Evolutionary conservation across 2,797 vertebrate genomes (phyloP).

Genomic region (Dallia pectoralis): DNA sequence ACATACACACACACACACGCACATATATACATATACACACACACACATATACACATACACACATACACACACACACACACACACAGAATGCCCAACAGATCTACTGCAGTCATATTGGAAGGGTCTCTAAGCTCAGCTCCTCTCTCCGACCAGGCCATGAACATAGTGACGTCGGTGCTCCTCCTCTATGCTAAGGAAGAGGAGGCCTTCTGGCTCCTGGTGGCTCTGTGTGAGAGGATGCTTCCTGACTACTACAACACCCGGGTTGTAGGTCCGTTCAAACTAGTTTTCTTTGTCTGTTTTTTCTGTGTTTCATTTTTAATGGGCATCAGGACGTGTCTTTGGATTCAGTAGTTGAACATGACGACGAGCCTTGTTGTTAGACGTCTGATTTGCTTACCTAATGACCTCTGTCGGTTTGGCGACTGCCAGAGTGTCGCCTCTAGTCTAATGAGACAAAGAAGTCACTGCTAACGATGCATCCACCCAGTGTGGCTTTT

Average conservation of each 20-base stretch:
- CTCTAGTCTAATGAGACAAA: no score
- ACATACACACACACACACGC: slow-evolving; percentile 2
- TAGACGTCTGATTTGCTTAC: no score
- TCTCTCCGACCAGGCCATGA: slow-evolving; percentile 86
- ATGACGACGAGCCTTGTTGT: no score
- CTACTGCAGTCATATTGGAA: no score
- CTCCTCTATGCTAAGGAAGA: slow-evolving; percentile 96
- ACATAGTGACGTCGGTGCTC: slow-evolving; percentile 95
- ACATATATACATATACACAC: slow-evolving; percentile 11
- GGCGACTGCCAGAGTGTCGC: no score
- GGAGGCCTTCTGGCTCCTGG: slow-evolving; percentile 96
- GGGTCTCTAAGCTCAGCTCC: background rate
- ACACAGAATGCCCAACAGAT: slow-evolving; percentile 2
- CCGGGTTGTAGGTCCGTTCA: slow-evolving; percentile 89
- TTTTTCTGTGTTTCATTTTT: background rate
- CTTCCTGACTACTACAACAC: slow-evolving; percentile 98
- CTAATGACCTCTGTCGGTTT: no score
- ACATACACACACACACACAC: background rate
- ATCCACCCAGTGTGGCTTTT: no score
- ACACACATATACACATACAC: slow-evolving; percentile 6
- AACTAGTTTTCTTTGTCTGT: background rate
- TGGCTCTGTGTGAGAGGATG: slow-evolving; percentile 96
- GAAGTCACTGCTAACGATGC: no score
- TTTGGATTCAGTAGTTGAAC: no score
- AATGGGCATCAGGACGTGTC: background rate